Conservation (phyloP, 92 coral and sea anemone genomes). For the Epizoanthus illoricatus region DNA sequence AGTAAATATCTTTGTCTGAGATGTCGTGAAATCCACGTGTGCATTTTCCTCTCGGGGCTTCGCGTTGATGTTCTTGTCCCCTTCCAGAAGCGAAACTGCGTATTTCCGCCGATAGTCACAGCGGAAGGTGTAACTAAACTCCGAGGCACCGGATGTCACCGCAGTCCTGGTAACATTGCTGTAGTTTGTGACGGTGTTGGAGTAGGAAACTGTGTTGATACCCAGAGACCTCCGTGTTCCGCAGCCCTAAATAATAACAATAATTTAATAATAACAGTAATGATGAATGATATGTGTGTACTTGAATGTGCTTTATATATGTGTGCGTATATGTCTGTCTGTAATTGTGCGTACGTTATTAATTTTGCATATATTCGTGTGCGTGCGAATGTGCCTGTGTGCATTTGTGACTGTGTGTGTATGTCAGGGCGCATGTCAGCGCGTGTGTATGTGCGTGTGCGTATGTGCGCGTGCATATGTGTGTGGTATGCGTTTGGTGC, state of each 20-base stretch:
- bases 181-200: slow-evolving; percentile 23
- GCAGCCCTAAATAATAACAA: background rate
- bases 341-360: too few species aligned
- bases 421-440: too few species aligned
- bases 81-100: slow-evolving; percentile 21
- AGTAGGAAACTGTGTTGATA: slow-evolving; percentile 18
- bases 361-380: too few species aligned
- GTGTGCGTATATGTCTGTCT: too few species aligned
- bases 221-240: slow-evolving; percentile 18
- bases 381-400: too few species aligned
- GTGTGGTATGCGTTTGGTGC: too few species aligned
- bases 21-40: background rate
- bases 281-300: background rate
- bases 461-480: too few species aligned
- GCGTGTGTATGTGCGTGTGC: too few species aligned
- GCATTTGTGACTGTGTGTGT: too few species aligned
- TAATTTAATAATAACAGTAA: background rate
- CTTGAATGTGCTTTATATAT: too few species aligned
- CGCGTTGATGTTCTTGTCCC: background rate
- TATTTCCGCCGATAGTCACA: slow-evolving; percentile 19
- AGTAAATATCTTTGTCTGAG: background rate
- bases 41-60: too few species aligned
- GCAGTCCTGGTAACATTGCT: background rate
- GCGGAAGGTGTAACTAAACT: slow-evolving; percentile 18
- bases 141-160: background rate